A percentile compares a stretch with the other conserved stretches of the same genome.
Evolutionary conservation across 2,113 vertebrate genomes (phyloP).

Genomic region (Electrona antarctica): DNA sequence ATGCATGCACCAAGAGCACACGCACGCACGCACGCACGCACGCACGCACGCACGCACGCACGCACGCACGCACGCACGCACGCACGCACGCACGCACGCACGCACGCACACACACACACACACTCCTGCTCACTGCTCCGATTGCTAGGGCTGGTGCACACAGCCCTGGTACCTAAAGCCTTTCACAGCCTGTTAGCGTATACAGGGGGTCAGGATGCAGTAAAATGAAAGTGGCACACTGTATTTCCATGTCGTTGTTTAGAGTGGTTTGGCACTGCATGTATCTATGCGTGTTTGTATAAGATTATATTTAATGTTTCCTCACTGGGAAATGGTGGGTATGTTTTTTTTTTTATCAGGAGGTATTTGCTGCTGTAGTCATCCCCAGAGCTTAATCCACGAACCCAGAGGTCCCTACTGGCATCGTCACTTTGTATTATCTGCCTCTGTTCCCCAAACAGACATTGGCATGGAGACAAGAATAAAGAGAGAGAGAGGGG

Average conservation of each 20-base stretch:
- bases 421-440: constrained; percentile 40
- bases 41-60: neutral
- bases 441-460: constrained; percentile 16
- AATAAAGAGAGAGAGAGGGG: constrained; percentile 31
- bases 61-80: neutral
- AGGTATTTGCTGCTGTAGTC: constrained; percentile 36
- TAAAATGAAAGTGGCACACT: neutral
- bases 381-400: constrained; percentile 36
- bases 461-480: neutral
- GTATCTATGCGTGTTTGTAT: neutral
- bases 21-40: no score
- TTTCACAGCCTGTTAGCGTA: no score
- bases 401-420: constrained; percentile 25
- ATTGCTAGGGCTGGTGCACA: no score
- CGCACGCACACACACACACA: no score
- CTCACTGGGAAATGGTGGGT: constrained; percentile 1
- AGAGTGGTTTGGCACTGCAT: neutral
- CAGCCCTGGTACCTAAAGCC: no score
- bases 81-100: no score
- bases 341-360: constrained; percentile 3
- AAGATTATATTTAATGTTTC: neutral
- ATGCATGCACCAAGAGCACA: no score
- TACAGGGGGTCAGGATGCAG: neutral
- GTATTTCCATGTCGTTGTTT: neutral
- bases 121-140: no score